These are phyloP conservation scores for Patiria pectinifera DNA, from an alignment of 53 echinoderm and acorn worm genomes.

Conservation along the genomic window DNA sequence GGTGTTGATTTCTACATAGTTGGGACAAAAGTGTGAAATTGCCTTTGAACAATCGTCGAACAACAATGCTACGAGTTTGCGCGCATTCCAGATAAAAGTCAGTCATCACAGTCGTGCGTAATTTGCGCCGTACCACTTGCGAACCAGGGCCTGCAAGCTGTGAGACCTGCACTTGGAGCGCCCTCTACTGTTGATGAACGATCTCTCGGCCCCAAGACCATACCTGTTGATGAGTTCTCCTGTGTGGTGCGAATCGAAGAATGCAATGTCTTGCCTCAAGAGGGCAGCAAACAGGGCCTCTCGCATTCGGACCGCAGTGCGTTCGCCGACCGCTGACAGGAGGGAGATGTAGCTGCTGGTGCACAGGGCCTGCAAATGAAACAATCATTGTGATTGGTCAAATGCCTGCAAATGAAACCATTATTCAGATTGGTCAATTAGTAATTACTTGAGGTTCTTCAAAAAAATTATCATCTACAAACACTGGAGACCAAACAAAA, in stretches of 20 bases:
- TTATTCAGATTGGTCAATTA: neutral
- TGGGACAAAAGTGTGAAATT: too few species aligned
- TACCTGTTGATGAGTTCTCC: constrained; percentile 97
- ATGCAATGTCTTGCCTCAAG: constrained; percentile 89
- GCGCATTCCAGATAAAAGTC: too few species aligned
- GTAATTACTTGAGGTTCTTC: neutral
- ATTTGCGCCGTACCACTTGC: too few species aligned
- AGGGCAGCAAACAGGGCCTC: constrained; percentile 87
- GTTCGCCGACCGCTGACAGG: constrained; percentile 84
- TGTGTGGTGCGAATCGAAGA: constrained; percentile 91
- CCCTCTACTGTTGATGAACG: neutral
- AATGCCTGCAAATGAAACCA: constrained; percentile 64
- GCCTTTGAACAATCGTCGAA: too few species aligned
- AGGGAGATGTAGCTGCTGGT: constrained; percentile 89
- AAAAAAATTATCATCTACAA: neutral
- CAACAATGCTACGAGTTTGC: too few species aligned
- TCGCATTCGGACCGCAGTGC: constrained; percentile 83
- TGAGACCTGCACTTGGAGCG: too few species aligned
- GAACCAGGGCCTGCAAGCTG: too few species aligned
- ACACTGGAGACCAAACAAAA: neutral
- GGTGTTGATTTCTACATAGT: too few species aligned
- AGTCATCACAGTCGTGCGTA: too few species aligned
- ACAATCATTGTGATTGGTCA: neutral
- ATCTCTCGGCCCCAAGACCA: neutral
- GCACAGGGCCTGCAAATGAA: constrained; percentile 73